Conservation (phyloP, 2,888 invertebrate species). For the Tiphia femorata region DNA sequence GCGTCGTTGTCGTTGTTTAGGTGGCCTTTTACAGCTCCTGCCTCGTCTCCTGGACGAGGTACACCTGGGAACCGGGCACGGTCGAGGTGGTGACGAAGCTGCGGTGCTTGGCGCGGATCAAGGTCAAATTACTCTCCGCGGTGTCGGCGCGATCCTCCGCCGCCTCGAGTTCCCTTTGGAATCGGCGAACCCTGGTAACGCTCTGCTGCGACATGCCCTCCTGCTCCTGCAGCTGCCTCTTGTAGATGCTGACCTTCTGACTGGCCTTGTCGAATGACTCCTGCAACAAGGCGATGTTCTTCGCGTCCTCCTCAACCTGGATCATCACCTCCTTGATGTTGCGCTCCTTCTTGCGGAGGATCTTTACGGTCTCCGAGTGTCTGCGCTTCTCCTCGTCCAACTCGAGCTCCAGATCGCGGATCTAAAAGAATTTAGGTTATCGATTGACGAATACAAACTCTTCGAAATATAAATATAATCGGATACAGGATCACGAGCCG, state of each 20-base stretch:
- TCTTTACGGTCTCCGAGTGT: slow-evolving; percentile 97
- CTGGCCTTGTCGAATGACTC: slow-evolving; percentile 89
- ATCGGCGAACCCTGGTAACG: slow-evolving; percentile 95
- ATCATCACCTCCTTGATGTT: slow-evolving; percentile 95
- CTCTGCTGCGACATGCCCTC: slow-evolving; percentile 93
- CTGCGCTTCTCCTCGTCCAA: slow-evolving; percentile 97
- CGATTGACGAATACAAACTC: too few species aligned
- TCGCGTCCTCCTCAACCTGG: slow-evolving; percentile 96
- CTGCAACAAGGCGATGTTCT: slow-evolving; percentile 92
- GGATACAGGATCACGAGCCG: too few species aligned
- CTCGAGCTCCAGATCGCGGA: slow-evolving; percentile 94
- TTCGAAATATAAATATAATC: too few species aligned
- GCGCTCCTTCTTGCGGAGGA: slow-evolving; percentile 98
- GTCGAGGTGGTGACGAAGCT: slow-evolving; percentile 95
- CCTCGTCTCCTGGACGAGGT: slow-evolving; percentile 89
- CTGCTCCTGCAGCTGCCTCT: slow-evolving; percentile 95
- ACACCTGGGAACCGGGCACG: slow-evolving; percentile 92
- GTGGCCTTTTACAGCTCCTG: slow-evolving; percentile 61
- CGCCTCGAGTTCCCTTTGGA: slow-evolving; percentile 98
- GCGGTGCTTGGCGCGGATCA: slow-evolving; percentile 98
- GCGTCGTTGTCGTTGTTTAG: slow-evolving; percentile 23
- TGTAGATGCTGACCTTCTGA: slow-evolving; percentile 93
- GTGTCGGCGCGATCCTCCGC: slow-evolving; percentile 97
- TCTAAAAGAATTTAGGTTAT: slow-evolving; percentile 70
- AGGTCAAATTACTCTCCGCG: slow-evolving; percentile 93